Evolutionary conservation across 2,797 vertebrate species (phyloP).

Genomic region (Micrastur ruficollis): DNA sequence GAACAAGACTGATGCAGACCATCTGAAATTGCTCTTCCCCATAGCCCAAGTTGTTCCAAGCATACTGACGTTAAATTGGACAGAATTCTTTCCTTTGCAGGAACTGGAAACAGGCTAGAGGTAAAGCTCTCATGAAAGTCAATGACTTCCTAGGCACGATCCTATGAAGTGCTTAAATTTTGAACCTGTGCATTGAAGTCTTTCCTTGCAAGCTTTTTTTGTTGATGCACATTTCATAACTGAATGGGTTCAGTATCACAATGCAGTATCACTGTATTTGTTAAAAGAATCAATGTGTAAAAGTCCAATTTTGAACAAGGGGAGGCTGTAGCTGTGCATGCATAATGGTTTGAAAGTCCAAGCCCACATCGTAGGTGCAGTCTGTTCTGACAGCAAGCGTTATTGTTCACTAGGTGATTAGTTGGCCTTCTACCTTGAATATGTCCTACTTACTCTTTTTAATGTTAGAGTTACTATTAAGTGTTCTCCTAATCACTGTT

Average conservation of each 20-base stretch:
- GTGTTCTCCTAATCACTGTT: not conserved
- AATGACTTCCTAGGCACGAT: not conserved
- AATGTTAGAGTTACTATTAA: not conserved
- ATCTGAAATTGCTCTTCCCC: not conserved
- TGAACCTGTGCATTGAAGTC: not conserved
- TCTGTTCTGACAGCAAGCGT: not conserved
- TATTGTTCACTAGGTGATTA: not conserved
- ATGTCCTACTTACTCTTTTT: not conserved
- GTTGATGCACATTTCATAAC: not conserved
- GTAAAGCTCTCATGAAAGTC: constrained; percentile 5
- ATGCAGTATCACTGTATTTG: not conserved
- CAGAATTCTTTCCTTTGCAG: not conserved
- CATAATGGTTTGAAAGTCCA: not conserved
- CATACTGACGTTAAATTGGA: not conserved
- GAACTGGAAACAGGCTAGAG: not conserved
- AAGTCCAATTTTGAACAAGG: not conserved
- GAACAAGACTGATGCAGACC: not conserved
- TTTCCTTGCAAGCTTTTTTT: not conserved
- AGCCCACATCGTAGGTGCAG: not conserved
- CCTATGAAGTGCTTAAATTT: not conserved
- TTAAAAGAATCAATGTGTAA: not conserved
- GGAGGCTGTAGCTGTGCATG: not conserved
- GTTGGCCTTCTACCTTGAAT: not conserved
- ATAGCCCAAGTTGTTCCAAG: not conserved
- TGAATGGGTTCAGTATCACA: not conserved